These are phyloP conservation scores for Istiophorus platypterus DNA, from an alignment of 2,113 vertebrate species.

Conservation along the genomic window DNA sequence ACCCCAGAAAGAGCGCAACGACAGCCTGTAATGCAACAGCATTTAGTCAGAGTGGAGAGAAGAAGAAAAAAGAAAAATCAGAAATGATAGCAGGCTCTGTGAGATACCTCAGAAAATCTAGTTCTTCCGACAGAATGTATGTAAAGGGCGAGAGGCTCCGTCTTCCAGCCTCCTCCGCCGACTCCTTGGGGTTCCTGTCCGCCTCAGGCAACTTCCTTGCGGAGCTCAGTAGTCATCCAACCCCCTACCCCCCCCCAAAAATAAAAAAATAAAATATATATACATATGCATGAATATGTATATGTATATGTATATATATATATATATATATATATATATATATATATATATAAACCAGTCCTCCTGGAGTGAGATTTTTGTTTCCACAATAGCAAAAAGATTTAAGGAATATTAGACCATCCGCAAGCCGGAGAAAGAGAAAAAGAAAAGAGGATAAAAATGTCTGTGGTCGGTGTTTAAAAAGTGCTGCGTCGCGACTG, in stretches of 20 bases:
- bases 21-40: background rate
- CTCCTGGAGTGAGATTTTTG: constrained; percentile 34
- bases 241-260: background rate
- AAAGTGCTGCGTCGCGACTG: constrained; percentile 60
- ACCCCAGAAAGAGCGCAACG: background rate
- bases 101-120: constrained; percentile 58
- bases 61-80: background rate
- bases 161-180: constrained; percentile 48
- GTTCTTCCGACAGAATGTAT: constrained; percentile 36
- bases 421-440: constrained; percentile 5
- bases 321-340: no score
- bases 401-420: constrained; percentile 32
- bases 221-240: constrained; percentile 77
- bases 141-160: constrained; percentile 36
- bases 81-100: background rate
- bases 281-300: no score
- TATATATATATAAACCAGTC: no score
- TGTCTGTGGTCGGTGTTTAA: background rate
- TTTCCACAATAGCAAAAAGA: constrained; percentile 1
- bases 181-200: constrained; percentile 65
- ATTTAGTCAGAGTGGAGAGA: background rate
- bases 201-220: constrained; percentile 82
- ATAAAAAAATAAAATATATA: background rate
- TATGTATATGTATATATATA: no score
- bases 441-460: background rate